A percentile compares a stretch with the other conserved stretches of the same genome.
These are phyloP conservation scores for Coelopa pilipes DNA, from an alignment of 2,888 invertebrate genomes.

Conservation along the genomic window DNA sequence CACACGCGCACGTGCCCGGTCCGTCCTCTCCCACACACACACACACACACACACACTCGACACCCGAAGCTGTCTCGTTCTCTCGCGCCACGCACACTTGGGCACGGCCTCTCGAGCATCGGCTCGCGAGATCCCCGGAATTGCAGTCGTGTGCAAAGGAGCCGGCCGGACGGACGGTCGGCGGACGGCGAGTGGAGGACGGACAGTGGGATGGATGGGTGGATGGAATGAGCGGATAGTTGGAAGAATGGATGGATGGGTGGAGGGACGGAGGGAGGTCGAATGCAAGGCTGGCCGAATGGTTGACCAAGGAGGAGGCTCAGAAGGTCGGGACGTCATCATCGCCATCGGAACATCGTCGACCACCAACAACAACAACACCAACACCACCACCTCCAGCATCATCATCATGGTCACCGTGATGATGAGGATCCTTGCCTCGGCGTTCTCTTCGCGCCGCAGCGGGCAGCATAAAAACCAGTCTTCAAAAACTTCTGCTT, in stretches of 20 bases:
- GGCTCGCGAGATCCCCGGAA: conserved; percentile 7
- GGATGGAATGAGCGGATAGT: too few species aligned
- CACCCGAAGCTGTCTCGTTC: too few species aligned
- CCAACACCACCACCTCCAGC: conserved; percentile 34
- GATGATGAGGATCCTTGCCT: neutral
- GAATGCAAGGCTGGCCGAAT: too few species aligned
- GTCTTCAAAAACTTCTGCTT: conserved; percentile 28
- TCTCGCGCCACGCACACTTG: too few species aligned
- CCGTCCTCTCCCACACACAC: too few species aligned
- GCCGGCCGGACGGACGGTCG: neutral
- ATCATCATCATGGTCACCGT: conserved; percentile 1
- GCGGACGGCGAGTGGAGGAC: too few species aligned
- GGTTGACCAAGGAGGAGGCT: too few species aligned
- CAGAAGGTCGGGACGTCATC: neutral
- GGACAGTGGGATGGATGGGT: too few species aligned
- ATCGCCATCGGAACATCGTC: neutral
- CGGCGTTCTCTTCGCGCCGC: neutral
- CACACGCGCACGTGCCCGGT: neutral
- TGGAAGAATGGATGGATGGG: too few species aligned
- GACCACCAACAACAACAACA: conserved; percentile 31
- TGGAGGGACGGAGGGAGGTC: too few species aligned
- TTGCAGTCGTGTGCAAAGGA: conserved; percentile 20
- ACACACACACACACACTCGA: too few species aligned
- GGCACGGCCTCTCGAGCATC: too few species aligned
- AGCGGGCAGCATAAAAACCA: conserved; percentile 24